Percentiles rank a stretch among this genome's conserved stretches.
Conservation (phyloP, 2,113 vertebrate genomes). For the Ictidomys tridecemlineatus region DNA sequence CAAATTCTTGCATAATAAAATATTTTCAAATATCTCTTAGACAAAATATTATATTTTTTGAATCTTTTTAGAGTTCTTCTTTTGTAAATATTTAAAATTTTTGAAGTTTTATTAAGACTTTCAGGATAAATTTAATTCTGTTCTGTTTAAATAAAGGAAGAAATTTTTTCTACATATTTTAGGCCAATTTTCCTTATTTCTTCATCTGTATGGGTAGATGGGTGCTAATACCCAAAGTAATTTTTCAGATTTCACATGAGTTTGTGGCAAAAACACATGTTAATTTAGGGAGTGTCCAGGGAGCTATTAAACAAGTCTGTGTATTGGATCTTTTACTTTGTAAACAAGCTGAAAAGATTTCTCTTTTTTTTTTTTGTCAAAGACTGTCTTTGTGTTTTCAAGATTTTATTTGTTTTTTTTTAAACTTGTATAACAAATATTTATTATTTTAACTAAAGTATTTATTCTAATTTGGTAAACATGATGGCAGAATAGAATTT, state of each 20-base stretch:
- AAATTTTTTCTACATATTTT: conserved; percentile 17
- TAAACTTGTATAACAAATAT: too few relatives aligned
- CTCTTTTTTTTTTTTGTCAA: background rate
- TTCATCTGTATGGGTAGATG: background rate
- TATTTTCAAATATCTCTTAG: conserved; percentile 58
- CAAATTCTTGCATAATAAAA: conserved; percentile 44
- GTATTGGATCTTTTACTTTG: conserved; percentile 73
- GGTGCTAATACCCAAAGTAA: background rate
- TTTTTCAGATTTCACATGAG: conserved; percentile 55
- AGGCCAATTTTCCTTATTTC: conserved; percentile 1
- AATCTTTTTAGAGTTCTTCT: conserved; percentile 46
- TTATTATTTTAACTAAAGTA: too few relatives aligned
- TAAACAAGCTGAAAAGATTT: conserved; percentile 74
- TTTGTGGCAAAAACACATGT: conserved; percentile 53
- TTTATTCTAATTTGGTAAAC: too few relatives aligned
- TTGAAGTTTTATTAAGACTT: too few relatives aligned
- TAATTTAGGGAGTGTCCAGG: conserved; percentile 70
- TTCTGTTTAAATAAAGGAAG: conserved; percentile 51
- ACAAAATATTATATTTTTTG: background rate
- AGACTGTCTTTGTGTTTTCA: conserved; percentile 45
- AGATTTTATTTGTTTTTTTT: too few relatives aligned
- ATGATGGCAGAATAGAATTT: too few relatives aligned
- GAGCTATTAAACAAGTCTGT: conserved; percentile 74
- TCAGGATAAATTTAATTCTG: background rate
- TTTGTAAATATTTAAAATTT: background rate